Evolutionary conservation across 2,797 vertebrate species (phyloP), one percentile per base, ranked within the genome.

Genomic region (Enteromius treurensis): DNA sequence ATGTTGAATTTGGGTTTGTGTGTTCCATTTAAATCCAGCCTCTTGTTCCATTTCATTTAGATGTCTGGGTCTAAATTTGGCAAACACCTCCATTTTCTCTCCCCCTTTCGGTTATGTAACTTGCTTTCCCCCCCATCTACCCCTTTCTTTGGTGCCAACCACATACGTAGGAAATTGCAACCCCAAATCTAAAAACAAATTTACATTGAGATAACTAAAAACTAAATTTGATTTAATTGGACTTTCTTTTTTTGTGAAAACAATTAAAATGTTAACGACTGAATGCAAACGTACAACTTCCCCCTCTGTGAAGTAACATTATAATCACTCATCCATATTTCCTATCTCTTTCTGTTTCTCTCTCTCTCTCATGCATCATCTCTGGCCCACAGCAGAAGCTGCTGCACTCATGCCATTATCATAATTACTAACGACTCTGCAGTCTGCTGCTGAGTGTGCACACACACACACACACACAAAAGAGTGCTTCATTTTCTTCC

Each of bases 11-110:
- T 74, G 26, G 34, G 13, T 42, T 49, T 85, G 73, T 19, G 55
- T 86, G 62, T 74, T 73, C n/a, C 53, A 71, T 74, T 80, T 75
- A 74, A 67, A 65, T 60, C 67, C 37, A 71, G 42, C 55, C 55
- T 65, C 60, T 67, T 53, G 73, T 80, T 82, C 64, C 26, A 53
- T 74, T 84, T 85, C 37, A 76, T 82, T 77, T 55, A 78, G 77
- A 64, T 60, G 70, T 70, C 69, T 64, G 58, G 13, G 19, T 84
- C 81, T 80, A 79, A 90, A 91, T 90, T 89, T 80, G 83, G 77
- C 90, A 90, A 90, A 84, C 79, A 85, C 77, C 87, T 90, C 85
- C 69, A 91, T 90, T 90, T 86, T 86, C 82, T 79, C 71, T 87
- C 53, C 60, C 77, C 82, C 87, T 81, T 90, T 75, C 77, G 13